These are phyloP conservation scores for Pteromalus puparum DNA, from an alignment of 1,140 invertebrate species.

Conservation along the genomic window DNA sequence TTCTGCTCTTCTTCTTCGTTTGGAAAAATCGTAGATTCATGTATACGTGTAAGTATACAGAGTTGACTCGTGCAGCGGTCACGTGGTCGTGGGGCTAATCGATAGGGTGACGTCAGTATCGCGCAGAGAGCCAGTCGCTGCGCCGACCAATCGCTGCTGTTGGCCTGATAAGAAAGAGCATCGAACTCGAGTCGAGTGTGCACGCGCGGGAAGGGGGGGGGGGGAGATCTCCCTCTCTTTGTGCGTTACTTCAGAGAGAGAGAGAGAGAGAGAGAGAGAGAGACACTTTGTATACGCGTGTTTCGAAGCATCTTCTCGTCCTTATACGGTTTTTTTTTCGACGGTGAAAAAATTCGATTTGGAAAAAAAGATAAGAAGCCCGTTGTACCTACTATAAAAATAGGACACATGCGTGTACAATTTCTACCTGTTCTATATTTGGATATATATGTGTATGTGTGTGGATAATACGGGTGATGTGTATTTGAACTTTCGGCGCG, in stretches of 20 bases:
- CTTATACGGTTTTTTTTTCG: too few relatives aligned
- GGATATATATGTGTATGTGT: too few relatives aligned
- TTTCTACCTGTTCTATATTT: too few relatives aligned
- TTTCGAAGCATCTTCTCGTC: too few relatives aligned
- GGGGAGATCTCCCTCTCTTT: background rate
- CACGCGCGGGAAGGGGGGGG: background rate
- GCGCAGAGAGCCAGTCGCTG: conserved; percentile 3
- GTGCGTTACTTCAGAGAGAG: background rate
- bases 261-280: background rate
- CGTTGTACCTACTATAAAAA: too few relatives aligned
- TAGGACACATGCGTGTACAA: too few relatives aligned
- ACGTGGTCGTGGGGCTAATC: conserved; percentile 57
- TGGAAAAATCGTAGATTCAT: background rate
- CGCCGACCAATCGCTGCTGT: conserved; percentile 51
- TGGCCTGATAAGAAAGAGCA: conserved; percentile 65
- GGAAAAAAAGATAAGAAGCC: too few relatives aligned
- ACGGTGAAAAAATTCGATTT: too few relatives aligned
- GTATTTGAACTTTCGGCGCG: conserved; percentile 22
- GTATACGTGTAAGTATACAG: background rate
- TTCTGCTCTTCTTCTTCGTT: background rate
- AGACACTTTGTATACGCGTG: too few relatives aligned
- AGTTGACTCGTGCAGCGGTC: conserved; percentile 37
- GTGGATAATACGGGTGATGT: background rate
- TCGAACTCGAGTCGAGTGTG: conserved; percentile 63
- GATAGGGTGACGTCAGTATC: conserved; percentile 61